Base-by-base conservation (phyloP, 2,888 invertebrate species). In the Galerucella calmariensis region DNA sequence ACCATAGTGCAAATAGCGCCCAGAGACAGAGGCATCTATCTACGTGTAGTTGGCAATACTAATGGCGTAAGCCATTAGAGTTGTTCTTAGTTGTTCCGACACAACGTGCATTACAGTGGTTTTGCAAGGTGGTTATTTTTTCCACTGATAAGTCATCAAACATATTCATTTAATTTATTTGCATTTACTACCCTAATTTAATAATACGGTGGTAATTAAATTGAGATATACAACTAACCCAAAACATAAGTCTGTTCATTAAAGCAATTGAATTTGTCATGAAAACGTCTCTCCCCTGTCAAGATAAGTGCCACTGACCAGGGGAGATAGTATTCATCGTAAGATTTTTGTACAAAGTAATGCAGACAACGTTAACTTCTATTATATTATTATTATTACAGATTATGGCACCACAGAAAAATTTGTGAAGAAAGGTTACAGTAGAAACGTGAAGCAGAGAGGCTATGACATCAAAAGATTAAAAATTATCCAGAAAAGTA, bases 401-500 rank as follows among this genome's bases (percentile, higher is more conserved):
- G 63, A 63, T 41, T 9, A 63, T 63, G 63, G 63, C 63, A 63
- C 35, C 44, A 35, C n/a, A 0, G n/a, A 63, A 63, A 11, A 41
- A 63, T n/a, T 63, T 6, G 20, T 20, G 20, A 20, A 20, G 20
- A 20, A 20, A 20, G 20, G 20, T 20, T 20, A 20, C 20, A 20
- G 20, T 1, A 20, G 20, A 20, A 20, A 20, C 20, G 20, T 20
- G 20, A 20, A 20, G 20, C 20, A 20, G 71, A 65, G 41, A 71
- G 61, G 56, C 41, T 63, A 51, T 53, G 70, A 24, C 63, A 62
- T 27, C 41, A 71, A 56, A 24, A 58, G 8, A 63, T 65, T 56
- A 71, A 65, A 71, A 71, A 65, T 71, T 65, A 71, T 56, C 65
- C 71, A 41, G 63, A 53, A 35, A 53, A 35, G n/a, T 71, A 65